These are phyloP conservation scores for Danio aesculapii DNA, from an alignment of 2,797 vertebrate species.

Conservation along the genomic window DNA sequence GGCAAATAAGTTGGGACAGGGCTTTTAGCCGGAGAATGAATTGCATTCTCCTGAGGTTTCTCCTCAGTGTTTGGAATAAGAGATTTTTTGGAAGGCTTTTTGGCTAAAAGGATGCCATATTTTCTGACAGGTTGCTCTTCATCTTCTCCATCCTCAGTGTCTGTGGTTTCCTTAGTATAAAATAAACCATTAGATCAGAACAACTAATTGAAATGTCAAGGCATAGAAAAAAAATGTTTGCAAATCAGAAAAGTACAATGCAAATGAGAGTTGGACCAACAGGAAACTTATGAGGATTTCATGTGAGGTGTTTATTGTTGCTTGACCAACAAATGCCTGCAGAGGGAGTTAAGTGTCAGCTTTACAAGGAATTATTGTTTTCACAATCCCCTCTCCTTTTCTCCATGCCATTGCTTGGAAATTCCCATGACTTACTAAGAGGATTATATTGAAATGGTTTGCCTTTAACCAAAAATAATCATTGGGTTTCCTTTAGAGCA, in stretches of 20 bases:
- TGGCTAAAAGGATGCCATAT: conserved; percentile 50
- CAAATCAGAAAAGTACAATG: conserved; percentile 28
- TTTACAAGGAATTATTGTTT: conserved; percentile 11
- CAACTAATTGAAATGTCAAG: background rate
- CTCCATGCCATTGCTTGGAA: background rate
- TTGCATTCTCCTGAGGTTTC: conserved; percentile 45
- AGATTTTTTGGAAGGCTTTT: conserved; percentile 50
- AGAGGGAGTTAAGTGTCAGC: conserved; percentile 40
- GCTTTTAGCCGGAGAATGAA: conserved; percentile 14
- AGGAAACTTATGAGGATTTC: conserved; percentile 2
- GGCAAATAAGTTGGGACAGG: background rate
- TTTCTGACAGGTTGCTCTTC: conserved; percentile 41
- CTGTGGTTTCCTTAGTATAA: conserved; percentile 19
- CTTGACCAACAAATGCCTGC: conserved; percentile 19
- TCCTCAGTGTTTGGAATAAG: conserved; percentile 40
- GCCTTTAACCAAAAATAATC: background rate
- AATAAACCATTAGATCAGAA: conserved; percentile 20
- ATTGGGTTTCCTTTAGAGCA: background rate
- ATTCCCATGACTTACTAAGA: background rate
- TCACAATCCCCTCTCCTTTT: background rate
- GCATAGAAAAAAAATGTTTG: background rate
- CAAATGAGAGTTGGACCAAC: conserved; percentile 10
- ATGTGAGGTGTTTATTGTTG: background rate
- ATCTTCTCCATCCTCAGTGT: conserved; percentile 50
- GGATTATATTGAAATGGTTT: background rate